Percentiles rank a stretch among this genome's conserved stretches.
phyloP scores from a whole-genome alignment of 2,113 vertebrate genomes.

The Cynopterus brachyotis region DNA sequence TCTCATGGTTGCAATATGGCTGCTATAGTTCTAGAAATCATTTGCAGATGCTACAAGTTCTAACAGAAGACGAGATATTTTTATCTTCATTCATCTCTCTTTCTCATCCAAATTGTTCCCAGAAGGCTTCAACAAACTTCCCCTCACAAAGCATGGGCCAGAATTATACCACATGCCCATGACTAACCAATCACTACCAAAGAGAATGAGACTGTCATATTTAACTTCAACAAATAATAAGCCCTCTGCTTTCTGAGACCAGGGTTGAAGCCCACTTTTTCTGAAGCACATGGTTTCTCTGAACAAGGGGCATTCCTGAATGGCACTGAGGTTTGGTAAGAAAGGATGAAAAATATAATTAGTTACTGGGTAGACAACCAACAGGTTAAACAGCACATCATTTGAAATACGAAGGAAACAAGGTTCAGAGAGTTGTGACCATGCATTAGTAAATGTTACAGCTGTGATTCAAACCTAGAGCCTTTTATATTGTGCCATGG shows the following conservation, averaged over 20 bases:
- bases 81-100: background rate
- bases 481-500: background rate
- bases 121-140: background rate
- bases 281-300: background rate
- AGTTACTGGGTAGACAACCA: background rate
- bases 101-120: constrained; percentile 10
- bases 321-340: background rate
- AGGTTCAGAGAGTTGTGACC: background rate
- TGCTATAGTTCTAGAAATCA: background rate
- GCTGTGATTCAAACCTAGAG: constrained; percentile 3
- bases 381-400: background rate
- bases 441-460: background rate
- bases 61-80: constrained; percentile 4
- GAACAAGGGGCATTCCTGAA: background rate
- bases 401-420: background rate
- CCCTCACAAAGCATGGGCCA: background rate
- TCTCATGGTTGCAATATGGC: background rate
- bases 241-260: background rate
- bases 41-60: constrained; percentile 16
- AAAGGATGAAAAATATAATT: background rate
- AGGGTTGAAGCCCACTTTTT: background rate
- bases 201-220: background rate
- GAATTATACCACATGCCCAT: background rate
- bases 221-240: background rate
- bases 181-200: background rate